Base-by-base conservation (phyloP, 2,888 invertebrate genomes). In the Calameuta pallipes region DNA sequence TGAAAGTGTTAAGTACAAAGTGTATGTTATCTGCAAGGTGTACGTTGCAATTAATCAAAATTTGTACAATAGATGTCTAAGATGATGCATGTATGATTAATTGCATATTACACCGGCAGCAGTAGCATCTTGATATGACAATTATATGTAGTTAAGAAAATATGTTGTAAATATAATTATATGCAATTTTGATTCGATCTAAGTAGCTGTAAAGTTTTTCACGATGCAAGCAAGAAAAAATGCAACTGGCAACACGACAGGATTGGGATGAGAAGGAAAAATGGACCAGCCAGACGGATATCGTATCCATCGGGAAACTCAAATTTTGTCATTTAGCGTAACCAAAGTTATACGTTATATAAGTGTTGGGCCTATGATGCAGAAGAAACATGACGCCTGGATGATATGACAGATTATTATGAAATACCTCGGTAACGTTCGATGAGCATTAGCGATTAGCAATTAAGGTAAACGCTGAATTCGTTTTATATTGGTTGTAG, bases 271-370 rank as follows among this genome's bases (percentile, higher is more conserved):
- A 56, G 56, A 56, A 41, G 6, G 6, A 23, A 56, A 56, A 23
- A 23, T 56, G 23, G 56, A 56, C 56, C 23, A 56, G 56, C 56
- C 56, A 56, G 56, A 56, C 56, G 9, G 56, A 56, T 56, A 56
- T 56, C 23, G 9, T 23, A 56, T 56, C 9, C 56, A 56, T 56
- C 23, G 23, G 56, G 71, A 71, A 71, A 71, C 71, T 71, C 71
- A 56, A 73, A 76, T 69, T 56, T 75, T 69, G 70, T 76, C 80
- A 80, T 80, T 84, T 82, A 81, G 76, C 81, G 82, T 82, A 69
- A 84, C 86, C 86, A 86, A 85, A 86, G 86, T 78, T 80, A 71
- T 82, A 83, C 82, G 80, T 75, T 75, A 80, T 75, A 79, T 80
- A 81, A 80, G 76, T 79, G 68, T 78, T 37, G 78, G 70, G 79